Evolutionary conservation across 2,888 invertebrate genomes (phyloP), one percentile per base, ranked within the genome.

Genomic region (Dynastes grantii): DNA sequence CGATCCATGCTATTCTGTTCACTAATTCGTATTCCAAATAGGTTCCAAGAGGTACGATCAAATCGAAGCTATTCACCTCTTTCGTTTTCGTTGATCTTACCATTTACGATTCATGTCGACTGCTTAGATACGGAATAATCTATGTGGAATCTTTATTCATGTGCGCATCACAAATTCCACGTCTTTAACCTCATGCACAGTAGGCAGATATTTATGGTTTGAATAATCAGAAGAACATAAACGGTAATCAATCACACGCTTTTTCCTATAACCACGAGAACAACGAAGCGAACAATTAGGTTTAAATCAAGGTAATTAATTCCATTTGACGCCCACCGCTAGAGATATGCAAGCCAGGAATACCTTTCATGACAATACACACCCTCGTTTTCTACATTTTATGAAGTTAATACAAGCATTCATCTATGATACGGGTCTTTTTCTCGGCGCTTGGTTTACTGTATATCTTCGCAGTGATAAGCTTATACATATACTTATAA

Each of bases 131-230:
- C 16, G 16, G 32, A 37, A 13, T 40, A 49, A 45, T 68, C 45
- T 49, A 68, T 27, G 68, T 68, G 49, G 13, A 27, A 27, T 49
- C 68, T 49, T 49, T 68, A 68, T 68, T 49, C 29, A 68, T 68
- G 68, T 27, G 45, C 45, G 65, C 49, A 22, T 9, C 16, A 49
- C 16, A 27, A 49, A 68, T 68, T 49, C 49, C 68, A 27, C 45
- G 16, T 49, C 68, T 68, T n/a, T 27, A 9, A 65, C 45, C 45
- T 45, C 49, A 16, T 27, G 45, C 45, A 49, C 49, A 11, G 68
- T 68, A 68, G 49, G 49, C 27, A 49, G 67, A 45, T 68, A 68
- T 68, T 68, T 68, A 68, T 68, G 16, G 49, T 27, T 68, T 22
- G 51, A 61, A 49, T 68, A 68, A 49, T 51, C 49, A 49, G 29